These are phyloP conservation scores for Camponotus pennsylvanicus DNA, from an alignment of 1,140 invertebrate genomes.

Conservation along the genomic window DNA sequence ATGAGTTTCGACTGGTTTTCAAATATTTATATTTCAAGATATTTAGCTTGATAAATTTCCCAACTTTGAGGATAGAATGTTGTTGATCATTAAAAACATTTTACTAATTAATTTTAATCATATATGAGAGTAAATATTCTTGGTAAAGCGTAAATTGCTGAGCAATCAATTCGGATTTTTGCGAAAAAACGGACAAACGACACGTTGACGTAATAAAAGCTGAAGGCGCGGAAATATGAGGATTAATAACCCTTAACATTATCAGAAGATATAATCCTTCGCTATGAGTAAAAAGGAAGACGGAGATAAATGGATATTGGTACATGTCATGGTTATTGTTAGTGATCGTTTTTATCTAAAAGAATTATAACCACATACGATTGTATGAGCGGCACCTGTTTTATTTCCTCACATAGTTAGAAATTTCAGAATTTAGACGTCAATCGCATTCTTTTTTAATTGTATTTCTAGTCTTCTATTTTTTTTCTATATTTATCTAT, in stretches of 20 bases:
- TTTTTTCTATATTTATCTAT: neutral
- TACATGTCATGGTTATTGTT: conserved; percentile 39
- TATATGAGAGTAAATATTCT: conserved; percentile 7
- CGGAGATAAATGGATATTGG: conserved; percentile 51
- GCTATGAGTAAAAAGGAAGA: conserved; percentile 21
- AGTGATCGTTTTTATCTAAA: conserved; percentile 21
- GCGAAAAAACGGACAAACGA: neutral
- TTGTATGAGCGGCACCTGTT: neutral
- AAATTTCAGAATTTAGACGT: neutral
- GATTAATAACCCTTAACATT: conserved; percentile 55
- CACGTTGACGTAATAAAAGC: conserved; percentile 5
- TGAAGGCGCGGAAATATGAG: neutral
- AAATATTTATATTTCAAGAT: conserved; percentile 38
- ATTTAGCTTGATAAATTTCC: neutral
- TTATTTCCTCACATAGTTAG: conserved; percentile 11
- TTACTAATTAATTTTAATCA: neutral
- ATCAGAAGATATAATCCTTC: conserved; percentile 53
- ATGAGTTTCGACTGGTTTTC: neutral
- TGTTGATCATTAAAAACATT: neutral
- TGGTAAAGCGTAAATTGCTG: neutral
- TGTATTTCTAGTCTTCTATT: no score
- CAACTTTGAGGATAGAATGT: neutral
- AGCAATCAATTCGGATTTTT: conserved; percentile 11
- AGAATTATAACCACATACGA: conserved; percentile 24
- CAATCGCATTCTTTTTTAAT: neutral